Conservation (phyloP, 2,113 vertebrate genomes). For the Protobothrops flavoviridis region DNA sequence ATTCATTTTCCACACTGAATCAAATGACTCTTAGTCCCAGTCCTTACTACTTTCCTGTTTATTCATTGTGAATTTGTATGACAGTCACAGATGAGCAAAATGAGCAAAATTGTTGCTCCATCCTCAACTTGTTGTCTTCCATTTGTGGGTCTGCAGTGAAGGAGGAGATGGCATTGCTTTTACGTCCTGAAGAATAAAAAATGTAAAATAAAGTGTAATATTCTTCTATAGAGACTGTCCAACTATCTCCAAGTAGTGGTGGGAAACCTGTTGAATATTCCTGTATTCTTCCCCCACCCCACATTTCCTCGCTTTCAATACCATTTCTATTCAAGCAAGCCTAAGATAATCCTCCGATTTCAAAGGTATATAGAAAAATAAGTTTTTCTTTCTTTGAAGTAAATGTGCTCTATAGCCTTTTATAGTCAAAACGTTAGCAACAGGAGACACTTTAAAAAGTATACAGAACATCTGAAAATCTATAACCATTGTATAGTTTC, state of each 20-base stretch:
- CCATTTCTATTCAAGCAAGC: not conserved
- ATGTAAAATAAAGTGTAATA: not conserved
- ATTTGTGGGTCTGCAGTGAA: not conserved
- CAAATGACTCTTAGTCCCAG: not conserved
- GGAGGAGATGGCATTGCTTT: not conserved
- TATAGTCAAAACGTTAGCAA: not conserved
- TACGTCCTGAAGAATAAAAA: not conserved
- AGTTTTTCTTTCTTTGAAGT: not conserved
- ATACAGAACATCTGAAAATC: not conserved
- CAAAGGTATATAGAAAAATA: not conserved
- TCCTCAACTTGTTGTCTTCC: not conserved
- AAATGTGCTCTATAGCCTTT: not conserved
- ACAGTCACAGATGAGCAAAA: not conserved
- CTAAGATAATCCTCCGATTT: not conserved
- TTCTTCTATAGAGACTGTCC: not conserved
- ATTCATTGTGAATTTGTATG: not conserved
- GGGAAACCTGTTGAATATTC: not conserved
- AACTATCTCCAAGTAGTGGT: not conserved
- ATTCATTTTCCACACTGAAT: not conserved
- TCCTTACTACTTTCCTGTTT: not conserved
- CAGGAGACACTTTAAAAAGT: not conserved
- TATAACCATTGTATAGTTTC: not conserved
- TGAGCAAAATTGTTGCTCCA: not conserved
- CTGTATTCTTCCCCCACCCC: not conserved
- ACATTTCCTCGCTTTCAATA: not conserved